phyloP scores from a whole-genome alignment of 2,113 vertebrate genomes.

The Dipodomys stephensi region DNA sequence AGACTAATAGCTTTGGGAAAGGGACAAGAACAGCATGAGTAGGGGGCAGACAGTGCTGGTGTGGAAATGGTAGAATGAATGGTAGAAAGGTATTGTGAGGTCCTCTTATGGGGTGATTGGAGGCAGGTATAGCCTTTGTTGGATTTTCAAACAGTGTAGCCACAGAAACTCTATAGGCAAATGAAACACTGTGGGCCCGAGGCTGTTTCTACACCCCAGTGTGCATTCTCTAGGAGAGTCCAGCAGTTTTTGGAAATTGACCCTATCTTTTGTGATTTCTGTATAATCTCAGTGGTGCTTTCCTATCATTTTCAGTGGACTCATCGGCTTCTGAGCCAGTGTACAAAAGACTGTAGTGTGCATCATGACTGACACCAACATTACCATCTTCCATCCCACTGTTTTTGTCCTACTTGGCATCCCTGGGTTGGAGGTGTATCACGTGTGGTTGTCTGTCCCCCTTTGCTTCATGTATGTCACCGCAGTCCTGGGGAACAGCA shows the following conservation, averaged over 20 bases:
- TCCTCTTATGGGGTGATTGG: neutral
- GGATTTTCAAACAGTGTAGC: neutral
- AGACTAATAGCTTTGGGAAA: neutral
- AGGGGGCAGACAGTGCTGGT: neutral
- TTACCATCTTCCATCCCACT: constrained; percentile 62
- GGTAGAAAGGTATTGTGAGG: neutral
- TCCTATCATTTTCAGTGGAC: constrained; percentile 33
- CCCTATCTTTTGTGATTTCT: neutral
- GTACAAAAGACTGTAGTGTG: neutral
- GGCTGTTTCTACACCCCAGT: neutral
- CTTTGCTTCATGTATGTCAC: constrained; percentile 70
- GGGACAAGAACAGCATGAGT: neutral
- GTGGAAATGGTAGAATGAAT: neutral
- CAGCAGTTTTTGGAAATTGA: neutral
- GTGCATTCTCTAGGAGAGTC: neutral
- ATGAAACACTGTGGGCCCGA: neutral
- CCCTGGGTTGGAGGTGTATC: constrained; percentile 64
- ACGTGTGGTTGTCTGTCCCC: constrained; percentile 66
- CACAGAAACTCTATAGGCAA: neutral
- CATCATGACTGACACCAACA: constrained; percentile 55
- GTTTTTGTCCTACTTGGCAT: constrained; percentile 74
- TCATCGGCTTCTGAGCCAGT: neutral
- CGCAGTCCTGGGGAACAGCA: constrained; percentile 71
- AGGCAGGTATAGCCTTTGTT: neutral
- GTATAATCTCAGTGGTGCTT: neutral